phyloP scores from a whole-genome alignment of 1,140 invertebrate species.

The Aphelenchoides besseyi region DNA sequence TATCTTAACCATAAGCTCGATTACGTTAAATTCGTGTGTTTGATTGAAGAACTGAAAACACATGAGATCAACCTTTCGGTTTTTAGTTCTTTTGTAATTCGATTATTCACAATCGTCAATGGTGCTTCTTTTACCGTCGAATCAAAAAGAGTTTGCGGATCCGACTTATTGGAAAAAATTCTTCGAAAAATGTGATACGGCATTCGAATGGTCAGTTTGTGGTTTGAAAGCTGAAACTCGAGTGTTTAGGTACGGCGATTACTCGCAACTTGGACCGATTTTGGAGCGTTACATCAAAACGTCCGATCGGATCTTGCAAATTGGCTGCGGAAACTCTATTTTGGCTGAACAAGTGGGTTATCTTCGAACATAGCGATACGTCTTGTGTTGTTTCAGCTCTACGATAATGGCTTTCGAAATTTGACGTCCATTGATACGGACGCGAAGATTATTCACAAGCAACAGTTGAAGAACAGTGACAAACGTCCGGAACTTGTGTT shows the following conservation, averaged over 20 bases:
- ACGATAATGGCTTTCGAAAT: constrained; percentile 56
- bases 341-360: constrained; percentile 48
- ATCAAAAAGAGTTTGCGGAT: constrained; percentile 49
- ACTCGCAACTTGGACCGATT: constrained; percentile 36
- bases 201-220: constrained; percentile 54
- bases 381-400: constrained; percentile 44
- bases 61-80: no score
- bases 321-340: constrained; percentile 57
- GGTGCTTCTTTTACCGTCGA: constrained; percentile 32
- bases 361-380: background rate
- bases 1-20: no score
- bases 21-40: no score
- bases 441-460: constrained; percentile 43
- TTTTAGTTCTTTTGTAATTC: constrained; percentile 6
- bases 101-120: constrained; percentile 2
- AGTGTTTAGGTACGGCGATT: constrained; percentile 56
- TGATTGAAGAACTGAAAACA: no score
- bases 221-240: background rate
- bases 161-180: constrained; percentile 58
- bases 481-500: constrained; percentile 42
- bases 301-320: constrained; percentile 51
- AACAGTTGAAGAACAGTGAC: constrained; percentile 33
- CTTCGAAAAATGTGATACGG: constrained; percentile 48
- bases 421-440: constrained; percentile 54
- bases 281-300: constrained; percentile 55